These are phyloP conservation scores for Malacoctenus gilli DNA, from an alignment of 2,797 vertebrate species.

Conservation along the genomic window DNA sequence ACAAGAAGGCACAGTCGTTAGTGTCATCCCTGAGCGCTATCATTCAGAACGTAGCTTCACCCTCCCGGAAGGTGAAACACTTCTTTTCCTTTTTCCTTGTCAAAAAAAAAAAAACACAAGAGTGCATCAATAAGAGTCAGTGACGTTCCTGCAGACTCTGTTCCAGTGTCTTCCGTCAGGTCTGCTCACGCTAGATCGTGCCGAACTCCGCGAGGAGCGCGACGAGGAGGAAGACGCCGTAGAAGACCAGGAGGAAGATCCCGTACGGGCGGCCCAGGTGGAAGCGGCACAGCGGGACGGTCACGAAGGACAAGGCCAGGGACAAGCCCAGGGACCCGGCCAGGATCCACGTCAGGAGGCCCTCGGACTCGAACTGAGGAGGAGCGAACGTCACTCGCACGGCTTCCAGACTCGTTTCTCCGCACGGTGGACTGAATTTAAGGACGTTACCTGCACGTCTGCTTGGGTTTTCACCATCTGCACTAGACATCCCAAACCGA, in stretches of 20 bases:
- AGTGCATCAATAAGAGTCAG: slow-evolving; percentile 17
- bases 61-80: too few relatives aligned
- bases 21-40: too few relatives aligned
- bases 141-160: background rate
- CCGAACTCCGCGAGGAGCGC: slow-evolving; percentile 92
- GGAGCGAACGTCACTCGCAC: background rate
- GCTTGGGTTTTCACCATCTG: slow-evolving; percentile 81
- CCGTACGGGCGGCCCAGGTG: slow-evolving; percentile 84
- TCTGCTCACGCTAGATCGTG: slow-evolving; percentile 72
- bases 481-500: slow-evolving; percentile 90
- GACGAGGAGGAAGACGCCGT: slow-evolving; percentile 85
- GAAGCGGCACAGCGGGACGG: slow-evolving; percentile 88
- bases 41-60: too few relatives aligned
- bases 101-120: slow-evolving; percentile 19
- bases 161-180: slow-evolving; percentile 20
- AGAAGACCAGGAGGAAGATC: slow-evolving; percentile 87
- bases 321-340: slow-evolving; percentile 89
- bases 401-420: too few relatives aligned
- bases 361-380: slow-evolving; percentile 87
- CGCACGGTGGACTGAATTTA: background rate
- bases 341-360: slow-evolving; percentile 90
- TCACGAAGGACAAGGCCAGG: slow-evolving; percentile 88
- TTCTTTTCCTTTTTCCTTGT: too few relatives aligned
- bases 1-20: too few relatives aligned
- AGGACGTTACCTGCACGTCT: slow-evolving; percentile 81